Base-by-base conservation (phyloP, 2,797 vertebrate genomes). In the Melanotaenia pygmaea region DNA sequence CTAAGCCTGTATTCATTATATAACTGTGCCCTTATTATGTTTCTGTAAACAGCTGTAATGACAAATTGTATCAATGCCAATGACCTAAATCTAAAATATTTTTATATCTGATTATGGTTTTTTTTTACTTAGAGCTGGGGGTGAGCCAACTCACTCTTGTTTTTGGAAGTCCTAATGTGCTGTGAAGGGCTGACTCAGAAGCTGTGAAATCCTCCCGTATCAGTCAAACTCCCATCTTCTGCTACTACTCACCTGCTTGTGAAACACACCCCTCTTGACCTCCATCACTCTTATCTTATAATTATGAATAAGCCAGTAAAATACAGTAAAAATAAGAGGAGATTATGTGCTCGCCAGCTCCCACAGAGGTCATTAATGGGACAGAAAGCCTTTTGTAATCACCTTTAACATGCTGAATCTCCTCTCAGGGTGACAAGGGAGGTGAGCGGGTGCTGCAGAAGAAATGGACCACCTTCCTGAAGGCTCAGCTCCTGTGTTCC, bases 391-490 rank as follows among this genome's bases (percentile, higher is more conserved):
- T 53, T 50, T 5, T 22, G 3, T 54, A 26, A 78, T 59, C 26
- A 13, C 30, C 11, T 35, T 1, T 53, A n/a, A 60, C 10, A 3
- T 20, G 1, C 22, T 43, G 60, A 14, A 26, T 40, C 59, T 57
- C 40, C 20, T 60, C 81, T 11, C 91, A 98, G 97, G 96, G 96
- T 0, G 97, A 98, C 59, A 91, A 94, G 78, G 97, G 97, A 0
- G 97, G 97, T 0, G 97, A 97, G 84, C 94, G 96, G 0, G 96
- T 98, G 51, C 93, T 98, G 59, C 97, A 98, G 95, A 96, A 96
- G 86, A 96, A 96, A 22, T 98, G 97, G 97, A 98, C 97, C 0
- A 97, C 97, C 32, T 98, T 97, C 91, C 94, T 97, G 74, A 97
- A 97, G 87, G 96, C 97, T 0, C 96, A 97, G 91, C 95, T 98